Conservation (phyloP, 2,888 invertebrate species). For the Zygothrica quintamaculata region DNA sequence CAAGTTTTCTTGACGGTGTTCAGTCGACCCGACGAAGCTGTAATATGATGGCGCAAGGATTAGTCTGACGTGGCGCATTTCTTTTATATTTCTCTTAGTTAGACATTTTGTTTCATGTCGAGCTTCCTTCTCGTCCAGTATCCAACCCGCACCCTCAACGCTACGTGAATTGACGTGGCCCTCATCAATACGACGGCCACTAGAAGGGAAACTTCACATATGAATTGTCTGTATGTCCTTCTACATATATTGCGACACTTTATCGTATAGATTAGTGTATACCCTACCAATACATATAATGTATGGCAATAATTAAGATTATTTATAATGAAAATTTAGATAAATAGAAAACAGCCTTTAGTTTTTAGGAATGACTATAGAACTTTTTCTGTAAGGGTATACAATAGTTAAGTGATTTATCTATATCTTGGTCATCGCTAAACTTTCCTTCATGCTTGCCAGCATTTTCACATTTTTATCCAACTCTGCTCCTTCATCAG, state of each 20-base stretch:
- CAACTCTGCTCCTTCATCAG: constrained; percentile 22
- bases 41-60: constrained; percentile 82
- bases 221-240: constrained; percentile 26
- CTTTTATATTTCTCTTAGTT: constrained; percentile 68
- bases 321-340: too few species aligned
- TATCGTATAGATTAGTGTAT: constrained; percentile 1
- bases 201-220: constrained; percentile 42
- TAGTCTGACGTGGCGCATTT: constrained; percentile 80
- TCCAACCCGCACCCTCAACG: not conserved
- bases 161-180: constrained; percentile 41
- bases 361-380: too few species aligned
- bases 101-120: constrained; percentile 74
- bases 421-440: constrained; percentile 46
- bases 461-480: constrained; percentile 50
- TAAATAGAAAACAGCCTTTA: too few species aligned
- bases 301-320: too few species aligned
- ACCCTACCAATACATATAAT: constrained; percentile 18
- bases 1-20: constrained; percentile 69
- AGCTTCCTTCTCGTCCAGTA: constrained; percentile 25
- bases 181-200: constrained; percentile 57
- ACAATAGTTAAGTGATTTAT: constrained; percentile 1
- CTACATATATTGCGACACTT: not conserved
- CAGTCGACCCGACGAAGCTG: constrained; percentile 57
- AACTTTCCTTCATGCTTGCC: constrained; percentile 51
- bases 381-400: constrained; percentile 31